These are phyloP conservation scores for Ditylenchus weischeri DNA, from an alignment of 2,888 invertebrate species.

Conservation along the genomic window DNA sequence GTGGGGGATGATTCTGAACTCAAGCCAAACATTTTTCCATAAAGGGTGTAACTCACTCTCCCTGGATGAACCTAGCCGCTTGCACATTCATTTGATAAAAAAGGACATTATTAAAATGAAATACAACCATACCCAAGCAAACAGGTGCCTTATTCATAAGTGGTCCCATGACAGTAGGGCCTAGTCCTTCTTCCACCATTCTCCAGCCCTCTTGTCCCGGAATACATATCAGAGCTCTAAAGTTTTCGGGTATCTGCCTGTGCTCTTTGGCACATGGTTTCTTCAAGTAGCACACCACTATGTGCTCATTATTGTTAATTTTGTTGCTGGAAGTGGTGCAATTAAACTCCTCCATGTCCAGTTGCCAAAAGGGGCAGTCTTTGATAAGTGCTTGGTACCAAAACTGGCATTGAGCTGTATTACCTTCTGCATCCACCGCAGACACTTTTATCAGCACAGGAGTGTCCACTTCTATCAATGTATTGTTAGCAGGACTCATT, in stretches of 20 bases:
- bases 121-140: conserved; percentile 9
- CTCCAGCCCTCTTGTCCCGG: conserved; percentile 29
- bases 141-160: conserved; percentile 20
- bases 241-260: conserved; percentile 17
- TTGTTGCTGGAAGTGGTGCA: conserved; percentile 24
- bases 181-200: conserved; percentile 19
- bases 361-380: conserved; percentile 28
- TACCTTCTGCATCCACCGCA: conserved; percentile 22
- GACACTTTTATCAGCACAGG: conserved; percentile 22
- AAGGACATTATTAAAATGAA: not conserved
- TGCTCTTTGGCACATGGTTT: conserved; percentile 11
- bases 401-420: conserved; percentile 26
- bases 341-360: conserved; percentile 21
- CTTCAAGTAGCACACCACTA: conserved; percentile 24
- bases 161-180: conserved; percentile 9
- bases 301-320: conserved; percentile 13
- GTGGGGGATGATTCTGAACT: no score
- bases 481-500: conserved; percentile 13
- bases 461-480: conserved; percentile 21
- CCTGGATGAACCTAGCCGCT: no score
- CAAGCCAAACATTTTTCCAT: no score
- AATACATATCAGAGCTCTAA: conserved; percentile 21
- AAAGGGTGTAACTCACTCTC: no score
- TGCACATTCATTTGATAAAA: not conserved
- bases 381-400: conserved; percentile 19